Conservation (phyloP, 2,888 invertebrate species). For the Podotricha telesiphe region DNA sequence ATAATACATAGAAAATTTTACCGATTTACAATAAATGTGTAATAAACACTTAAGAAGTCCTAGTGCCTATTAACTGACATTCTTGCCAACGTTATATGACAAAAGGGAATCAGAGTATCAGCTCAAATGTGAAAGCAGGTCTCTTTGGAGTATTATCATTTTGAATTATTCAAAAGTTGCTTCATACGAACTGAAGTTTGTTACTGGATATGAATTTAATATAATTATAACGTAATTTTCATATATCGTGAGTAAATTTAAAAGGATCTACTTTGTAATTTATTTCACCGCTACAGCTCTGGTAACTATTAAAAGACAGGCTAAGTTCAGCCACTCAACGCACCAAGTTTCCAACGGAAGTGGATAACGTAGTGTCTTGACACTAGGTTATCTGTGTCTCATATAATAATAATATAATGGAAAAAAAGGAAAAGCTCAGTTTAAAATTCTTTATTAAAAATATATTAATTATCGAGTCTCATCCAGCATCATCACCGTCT, state of each 20-base stretch:
- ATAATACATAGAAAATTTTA: neutral
- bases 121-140: slow-evolving; percentile 38
- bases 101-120: slow-evolving; percentile 46
- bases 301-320: too few relatives aligned
- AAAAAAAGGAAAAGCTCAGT: too few relatives aligned
- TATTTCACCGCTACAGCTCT: too few relatives aligned
- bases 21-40: neutral
- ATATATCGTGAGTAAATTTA: too few relatives aligned
- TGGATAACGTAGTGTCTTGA: too few relatives aligned
- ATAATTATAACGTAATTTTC: neutral
- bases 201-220: slow-evolving; percentile 20
- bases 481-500: slow-evolving; percentile 26
- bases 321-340: too few relatives aligned
- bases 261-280: too few relatives aligned
- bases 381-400: too few relatives aligned
- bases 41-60: neutral
- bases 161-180: slow-evolving; percentile 48
- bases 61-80: slow-evolving; percentile 7
- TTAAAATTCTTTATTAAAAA: too few relatives aligned
- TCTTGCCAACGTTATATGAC: slow-evolving; percentile 44
- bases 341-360: too few relatives aligned
- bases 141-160: slow-evolving; percentile 43
- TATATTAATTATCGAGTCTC: slow-evolving; percentile 6
- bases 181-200: slow-evolving; percentile 25
- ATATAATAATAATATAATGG: too few relatives aligned